A percentile compares a stretch with the other conserved stretches of the same genome.
Evolutionary conservation across 2,113 vertebrate species (phyloP).

Genomic region (Sciurus niger): DNA sequence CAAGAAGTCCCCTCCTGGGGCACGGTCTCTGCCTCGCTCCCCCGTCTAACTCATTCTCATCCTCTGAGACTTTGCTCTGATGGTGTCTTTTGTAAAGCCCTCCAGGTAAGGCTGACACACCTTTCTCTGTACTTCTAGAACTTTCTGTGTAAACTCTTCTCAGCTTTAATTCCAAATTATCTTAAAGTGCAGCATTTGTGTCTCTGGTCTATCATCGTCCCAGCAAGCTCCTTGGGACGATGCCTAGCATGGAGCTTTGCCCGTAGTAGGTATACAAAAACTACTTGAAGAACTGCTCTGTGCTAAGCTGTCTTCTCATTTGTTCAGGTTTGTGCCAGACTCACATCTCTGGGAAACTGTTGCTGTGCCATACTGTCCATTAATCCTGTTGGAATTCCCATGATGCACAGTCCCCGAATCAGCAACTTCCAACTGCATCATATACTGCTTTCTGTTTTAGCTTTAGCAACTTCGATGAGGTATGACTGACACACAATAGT

Average conservation of each 20-base stretch:
- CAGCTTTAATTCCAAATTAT: not conserved
- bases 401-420: not conserved
- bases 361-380: not conserved
- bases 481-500: not conserved
- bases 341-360: not conserved
- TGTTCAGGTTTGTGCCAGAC: not conserved
- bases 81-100: not conserved
- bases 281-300: not conserved
- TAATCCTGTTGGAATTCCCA: not conserved
- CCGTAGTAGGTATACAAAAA: not conserved
- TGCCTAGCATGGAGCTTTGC: not conserved
- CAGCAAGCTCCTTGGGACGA: not conserved
- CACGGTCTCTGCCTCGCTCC: not conserved
- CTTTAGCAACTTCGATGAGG: slow-evolving; percentile 8
- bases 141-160: not conserved
- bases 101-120: not conserved
- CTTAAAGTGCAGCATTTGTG: not conserved
- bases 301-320: not conserved
- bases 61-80: not conserved
- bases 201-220: not conserved
- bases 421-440: not conserved
- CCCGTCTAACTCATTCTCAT: not conserved
- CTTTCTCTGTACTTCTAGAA: not conserved
- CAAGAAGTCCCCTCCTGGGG: not conserved
- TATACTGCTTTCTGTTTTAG: not conserved